Percentiles rank a stretch among this genome's conserved stretches.
Conservation (phyloP, 2,113 vertebrate genomes). For the Cavia porcellus region DNA sequence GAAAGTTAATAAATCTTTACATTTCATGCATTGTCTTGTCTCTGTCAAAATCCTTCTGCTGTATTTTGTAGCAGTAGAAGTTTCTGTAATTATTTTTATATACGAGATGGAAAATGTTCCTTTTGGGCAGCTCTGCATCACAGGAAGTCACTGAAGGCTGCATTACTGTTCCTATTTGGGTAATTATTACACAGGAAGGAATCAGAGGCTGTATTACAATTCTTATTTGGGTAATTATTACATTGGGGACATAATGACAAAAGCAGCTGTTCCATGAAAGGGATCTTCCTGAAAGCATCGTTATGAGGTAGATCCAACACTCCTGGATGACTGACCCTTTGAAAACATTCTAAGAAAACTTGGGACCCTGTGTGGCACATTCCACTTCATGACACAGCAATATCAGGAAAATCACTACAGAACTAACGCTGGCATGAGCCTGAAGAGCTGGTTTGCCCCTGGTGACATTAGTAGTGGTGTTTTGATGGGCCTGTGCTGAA, state of each 20-base stretch:
- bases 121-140: background rate
- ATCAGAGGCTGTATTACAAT: background rate
- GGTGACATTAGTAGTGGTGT: background rate
- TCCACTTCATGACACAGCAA: background rate
- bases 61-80: background rate
- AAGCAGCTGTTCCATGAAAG: background rate
- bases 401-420: background rate
- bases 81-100: constrained; percentile 33
- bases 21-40: constrained; percentile 15
- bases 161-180: background rate
- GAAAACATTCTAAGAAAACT: background rate
- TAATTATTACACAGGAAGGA: background rate
- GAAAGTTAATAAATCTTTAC: constrained; percentile 31
- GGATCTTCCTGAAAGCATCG: background rate
- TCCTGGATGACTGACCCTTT: background rate
- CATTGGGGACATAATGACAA: background rate
- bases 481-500: background rate
- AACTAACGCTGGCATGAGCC: background rate
- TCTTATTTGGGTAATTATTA: background rate
- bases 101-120: background rate
- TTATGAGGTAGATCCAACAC: background rate
- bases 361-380: background rate
- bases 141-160: background rate
- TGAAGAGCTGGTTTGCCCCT: background rate
- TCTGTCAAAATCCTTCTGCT: constrained; percentile 38